Evolutionary conservation across 2,797 vertebrate genomes (phyloP).

Genomic region (Notoglanidium macrostoma): DNA sequence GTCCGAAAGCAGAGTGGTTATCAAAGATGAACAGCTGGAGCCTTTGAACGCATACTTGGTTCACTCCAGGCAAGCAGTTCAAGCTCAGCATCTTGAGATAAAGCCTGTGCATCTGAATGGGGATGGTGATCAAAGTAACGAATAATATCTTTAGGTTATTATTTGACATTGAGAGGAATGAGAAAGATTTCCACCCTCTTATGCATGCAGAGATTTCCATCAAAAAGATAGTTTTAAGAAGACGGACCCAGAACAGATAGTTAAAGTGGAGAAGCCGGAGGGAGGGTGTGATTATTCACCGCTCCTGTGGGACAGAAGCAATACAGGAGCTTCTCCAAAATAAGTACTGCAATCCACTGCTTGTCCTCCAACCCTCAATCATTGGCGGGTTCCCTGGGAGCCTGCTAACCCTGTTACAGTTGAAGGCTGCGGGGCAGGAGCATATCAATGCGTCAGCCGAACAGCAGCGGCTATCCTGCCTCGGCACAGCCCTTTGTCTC

Average conservation of each 20-base stretch:
- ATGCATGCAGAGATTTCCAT: slow-evolving; percentile 40
- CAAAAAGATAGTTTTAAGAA: slow-evolving; percentile 44
- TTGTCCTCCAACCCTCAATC: slow-evolving; percentile 55
- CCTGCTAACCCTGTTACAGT: slow-evolving; percentile 67
- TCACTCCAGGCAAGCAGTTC: slow-evolving; percentile 48
- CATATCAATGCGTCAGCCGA: slow-evolving; percentile 60
- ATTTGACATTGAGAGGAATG: slow-evolving; percentile 51
- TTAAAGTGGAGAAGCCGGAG: slow-evolving; percentile 17
- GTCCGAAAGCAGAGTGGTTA: slow-evolving; percentile 47
- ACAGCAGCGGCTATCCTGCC: slow-evolving; percentile 60
- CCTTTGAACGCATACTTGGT: slow-evolving; percentile 29
- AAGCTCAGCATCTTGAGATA: slow-evolving; percentile 43
- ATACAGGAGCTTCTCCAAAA: slow-evolving; percentile 51
- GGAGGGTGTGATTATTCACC: slow-evolving; percentile 40
- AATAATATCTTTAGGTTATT: slow-evolving; percentile 58
- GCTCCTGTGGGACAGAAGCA: slow-evolving; percentile 33
- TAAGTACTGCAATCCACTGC: slow-evolving; percentile 54
- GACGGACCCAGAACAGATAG: slow-evolving; percentile 20
- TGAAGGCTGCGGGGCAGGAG: slow-evolving; percentile 58
- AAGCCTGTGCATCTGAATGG: slow-evolving; percentile 38
- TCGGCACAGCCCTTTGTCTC: slow-evolving; percentile 50
- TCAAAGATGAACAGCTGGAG: slow-evolving; percentile 51
- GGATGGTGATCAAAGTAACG: slow-evolving; percentile 49
- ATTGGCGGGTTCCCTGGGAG: slow-evolving; percentile 55
- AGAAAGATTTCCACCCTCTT: slow-evolving; percentile 43